Evolutionary conservation across 2,113 vertebrate species (phyloP).

Genomic region (Alectura lathami): DNA sequence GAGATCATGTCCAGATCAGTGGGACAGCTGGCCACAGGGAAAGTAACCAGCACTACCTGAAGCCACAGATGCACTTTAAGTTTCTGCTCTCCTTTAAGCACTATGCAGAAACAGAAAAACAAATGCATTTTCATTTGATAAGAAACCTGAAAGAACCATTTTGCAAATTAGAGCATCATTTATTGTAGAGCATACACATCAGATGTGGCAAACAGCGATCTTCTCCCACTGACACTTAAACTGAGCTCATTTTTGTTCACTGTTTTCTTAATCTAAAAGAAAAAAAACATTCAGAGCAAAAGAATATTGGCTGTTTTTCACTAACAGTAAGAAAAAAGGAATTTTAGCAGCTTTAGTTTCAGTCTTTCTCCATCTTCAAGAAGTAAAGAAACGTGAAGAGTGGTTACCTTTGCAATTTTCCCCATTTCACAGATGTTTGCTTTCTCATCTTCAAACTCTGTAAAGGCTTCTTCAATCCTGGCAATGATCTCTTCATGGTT

Average conservation of each 20-base stretch:
- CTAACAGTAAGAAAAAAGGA: neutral
- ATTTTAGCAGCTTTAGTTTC: neutral
- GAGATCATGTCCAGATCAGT: neutral
- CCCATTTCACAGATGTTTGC: slow-evolving; percentile 94
- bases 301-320: neutral
- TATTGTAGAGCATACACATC: neutral
- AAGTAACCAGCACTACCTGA: neutral
- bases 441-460: slow-evolving; percentile 91
- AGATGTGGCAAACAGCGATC: neutral
- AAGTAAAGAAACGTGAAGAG: neutral
- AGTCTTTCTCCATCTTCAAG: neutral
- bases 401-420: slow-evolving; percentile 93
- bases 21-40: neutral
- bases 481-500: slow-evolving; percentile 86
- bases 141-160: neutral
- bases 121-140: neutral
- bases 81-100: neutral
- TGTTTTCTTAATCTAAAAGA: neutral
- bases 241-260: neutral
- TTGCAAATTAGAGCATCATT: neutral
- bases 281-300: neutral
- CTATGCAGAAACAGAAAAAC: neutral
- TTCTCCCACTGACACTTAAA: neutral
- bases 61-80: neutral
- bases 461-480: slow-evolving; percentile 86